Evolutionary conservation across 2,113 vertebrate genomes (phyloP).

Genomic region (Sander lucioperca): DNA sequence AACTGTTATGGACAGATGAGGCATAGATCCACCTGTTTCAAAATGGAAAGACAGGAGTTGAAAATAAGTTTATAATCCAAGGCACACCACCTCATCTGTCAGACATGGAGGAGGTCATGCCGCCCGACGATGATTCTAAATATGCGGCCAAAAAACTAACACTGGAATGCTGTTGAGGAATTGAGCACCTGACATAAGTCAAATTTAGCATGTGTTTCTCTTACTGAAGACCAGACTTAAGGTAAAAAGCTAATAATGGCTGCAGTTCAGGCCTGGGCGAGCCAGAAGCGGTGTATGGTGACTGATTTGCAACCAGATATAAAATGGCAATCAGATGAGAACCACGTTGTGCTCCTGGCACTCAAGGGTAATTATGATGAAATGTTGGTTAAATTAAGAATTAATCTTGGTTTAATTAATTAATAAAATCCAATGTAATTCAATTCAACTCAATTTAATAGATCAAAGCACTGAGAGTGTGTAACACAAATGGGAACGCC

Average conservation of each 20-base stretch:
- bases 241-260: background rate
- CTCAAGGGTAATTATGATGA: background rate
- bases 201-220: background rate
- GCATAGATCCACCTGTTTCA: background rate
- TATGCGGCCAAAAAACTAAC: background rate
- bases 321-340: slow-evolving; percentile 3
- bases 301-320: slow-evolving; percentile 17
- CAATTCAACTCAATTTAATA: background rate
- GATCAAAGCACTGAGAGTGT: background rate
- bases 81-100: background rate
- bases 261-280: background rate
- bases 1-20: background rate
- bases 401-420: too few species aligned
- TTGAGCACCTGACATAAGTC: background rate
- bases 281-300: background rate
- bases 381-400: background rate
- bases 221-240: background rate
- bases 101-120: background rate
- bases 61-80: background rate
- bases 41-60: background rate
- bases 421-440: too few species aligned
- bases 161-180: slow-evolving; percentile 10
- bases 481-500: background rate
- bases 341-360: background rate
- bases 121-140: background rate